Evolutionary conservation across 2,797 vertebrate genomes (phyloP), one percentile per base, ranked within the genome.

Genomic region (Austrolebias charrua): DNA sequence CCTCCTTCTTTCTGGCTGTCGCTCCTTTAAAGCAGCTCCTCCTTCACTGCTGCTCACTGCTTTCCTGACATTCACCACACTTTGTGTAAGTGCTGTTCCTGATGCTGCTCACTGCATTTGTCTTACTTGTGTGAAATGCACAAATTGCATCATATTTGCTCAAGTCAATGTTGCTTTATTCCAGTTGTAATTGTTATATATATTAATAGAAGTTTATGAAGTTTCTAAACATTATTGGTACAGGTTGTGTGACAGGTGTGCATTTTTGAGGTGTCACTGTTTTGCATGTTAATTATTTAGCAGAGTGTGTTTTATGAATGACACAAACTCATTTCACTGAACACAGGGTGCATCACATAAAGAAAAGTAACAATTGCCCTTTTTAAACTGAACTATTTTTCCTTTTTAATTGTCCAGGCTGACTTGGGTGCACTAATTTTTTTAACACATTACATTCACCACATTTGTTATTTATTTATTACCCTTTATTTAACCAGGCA

Each of bases 31-130:
- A 74, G 82, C 10, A 73, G 54, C 81, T 79, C 65, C 78, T 68
- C 48, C 82, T 71, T 63, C 64, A 69, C 79, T 72, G 69, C 78
- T 69, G 61, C 67, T 50, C 83, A 28, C 71, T 74, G 80, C 72
- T 81, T 78, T 75, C 76, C 81, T 71, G 76, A 65, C 70, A 84
- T 70, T 80, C 79, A 71, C 61, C 79, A 54, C 69, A 18, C 57
- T 63, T 14, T 29, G 73, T 86, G 81, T 86, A 80, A 89, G 87
- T 87, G 71, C 63, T 46, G 61, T 61, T 57, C 70, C 66, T 24
- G 40, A 56, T 9, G 48, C 43, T 15, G 18, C 5, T 43, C 64
- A 44, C 53, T 56, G 59, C 42, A 58, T 66, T 51, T 24, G 18
- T 24, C 12, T 40, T 12, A n/a, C 18, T n/a, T n/a, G 55, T 44